Evolutionary conservation across 2,113 vertebrate genomes (phyloP).

Genomic region (Elephantulus edwardii): DNA sequence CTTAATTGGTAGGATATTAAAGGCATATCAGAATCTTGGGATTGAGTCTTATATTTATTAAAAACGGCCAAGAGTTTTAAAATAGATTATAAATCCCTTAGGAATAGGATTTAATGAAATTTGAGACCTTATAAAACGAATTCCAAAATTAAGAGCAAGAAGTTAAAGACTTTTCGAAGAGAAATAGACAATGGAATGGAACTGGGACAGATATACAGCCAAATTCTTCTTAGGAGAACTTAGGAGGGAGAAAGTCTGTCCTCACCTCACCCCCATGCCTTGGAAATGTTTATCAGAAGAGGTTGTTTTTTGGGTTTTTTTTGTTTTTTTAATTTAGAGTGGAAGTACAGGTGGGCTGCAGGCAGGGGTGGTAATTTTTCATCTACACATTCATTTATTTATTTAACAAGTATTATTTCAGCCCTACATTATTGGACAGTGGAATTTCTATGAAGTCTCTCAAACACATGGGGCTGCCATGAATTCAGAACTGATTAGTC

Average conservation of each 20-base stretch:
- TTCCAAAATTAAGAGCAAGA: constrained; percentile 1
- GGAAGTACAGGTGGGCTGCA: not conserved
- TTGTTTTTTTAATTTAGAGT: too few relatives aligned
- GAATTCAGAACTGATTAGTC: not conserved
- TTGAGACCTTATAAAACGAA: not conserved
- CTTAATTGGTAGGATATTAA: not conserved
- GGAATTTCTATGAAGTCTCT: not conserved
- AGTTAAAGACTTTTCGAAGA: not conserved
- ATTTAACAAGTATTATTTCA: not conserved
- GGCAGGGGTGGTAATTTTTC: not conserved
- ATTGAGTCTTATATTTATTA: constrained; percentile 21
- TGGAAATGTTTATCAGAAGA: not conserved
- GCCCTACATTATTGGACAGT: not conserved
- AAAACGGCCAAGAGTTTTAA: not conserved
- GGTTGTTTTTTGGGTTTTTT: too few relatives aligned
- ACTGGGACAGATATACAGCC: too few relatives aligned
- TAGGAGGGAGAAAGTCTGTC: not conserved
- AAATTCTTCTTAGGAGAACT: too few relatives aligned
- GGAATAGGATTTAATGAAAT: not conserved
- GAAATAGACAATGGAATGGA: not conserved
- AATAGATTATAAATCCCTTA: not conserved
- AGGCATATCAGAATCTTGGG: not conserved
- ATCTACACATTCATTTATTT: not conserved
- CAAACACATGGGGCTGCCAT: not conserved
- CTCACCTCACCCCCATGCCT: not conserved